Conservation (phyloP, 1,140 invertebrate genomes). For the Trachelipus rathkii region DNA sequence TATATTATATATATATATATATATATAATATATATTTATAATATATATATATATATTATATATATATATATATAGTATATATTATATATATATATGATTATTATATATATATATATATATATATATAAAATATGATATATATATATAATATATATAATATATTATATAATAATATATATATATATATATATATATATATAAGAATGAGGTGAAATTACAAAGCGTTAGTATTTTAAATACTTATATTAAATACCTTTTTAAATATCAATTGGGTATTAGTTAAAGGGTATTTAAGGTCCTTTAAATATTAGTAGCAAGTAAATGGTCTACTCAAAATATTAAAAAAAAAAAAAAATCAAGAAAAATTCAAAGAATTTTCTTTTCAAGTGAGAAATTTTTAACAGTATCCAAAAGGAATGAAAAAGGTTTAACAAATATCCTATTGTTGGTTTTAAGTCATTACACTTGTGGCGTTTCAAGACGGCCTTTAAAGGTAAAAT, state of each 20-base stretch:
- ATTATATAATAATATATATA: background rate
- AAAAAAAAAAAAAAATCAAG: background rate
- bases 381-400: background rate
- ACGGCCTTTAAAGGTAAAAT: too few species aligned
- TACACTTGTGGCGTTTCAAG: too few species aligned
- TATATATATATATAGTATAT: too few species aligned
- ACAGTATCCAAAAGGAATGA: too few species aligned
- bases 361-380: background rate
- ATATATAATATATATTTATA: background rate
- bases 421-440: too few species aligned
- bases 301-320: background rate
- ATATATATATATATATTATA: background rate
- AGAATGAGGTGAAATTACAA: background rate
- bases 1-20: background rate
- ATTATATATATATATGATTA: too few species aligned
- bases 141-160: background rate
- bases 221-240: background rate
- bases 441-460: too few species aligned
- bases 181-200: background rate
- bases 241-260: background rate
- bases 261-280: background rate
- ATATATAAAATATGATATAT: slow-evolving; percentile 15
- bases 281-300: background rate
- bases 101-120: slow-evolving; percentile 15
- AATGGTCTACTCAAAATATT: background rate